Evolutionary conservation across 1,140 invertebrate genomes (phyloP).

Genomic region (Nebria ingens): DNA sequence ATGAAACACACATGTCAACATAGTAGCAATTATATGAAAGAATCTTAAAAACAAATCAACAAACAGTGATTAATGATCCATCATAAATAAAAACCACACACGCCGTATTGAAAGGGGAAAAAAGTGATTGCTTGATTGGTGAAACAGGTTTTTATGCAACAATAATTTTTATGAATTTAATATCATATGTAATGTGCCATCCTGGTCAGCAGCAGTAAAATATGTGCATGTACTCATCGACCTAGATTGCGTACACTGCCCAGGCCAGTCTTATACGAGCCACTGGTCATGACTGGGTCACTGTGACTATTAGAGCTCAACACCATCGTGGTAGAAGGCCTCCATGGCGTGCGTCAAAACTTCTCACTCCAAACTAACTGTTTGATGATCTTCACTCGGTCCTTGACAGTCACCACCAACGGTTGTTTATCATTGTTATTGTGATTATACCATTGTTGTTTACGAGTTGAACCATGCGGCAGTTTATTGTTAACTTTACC

Average conservation of each 20-base stretch:
- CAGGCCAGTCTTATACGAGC: not conserved
- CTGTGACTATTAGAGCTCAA: slow-evolving; percentile 31
- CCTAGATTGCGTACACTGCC: not conserved
- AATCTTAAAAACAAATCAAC: too few species aligned
- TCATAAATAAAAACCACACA: too few species aligned
- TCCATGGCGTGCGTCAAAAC: slow-evolving; percentile 24
- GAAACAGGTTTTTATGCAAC: not conserved
- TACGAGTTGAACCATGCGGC: too few species aligned
- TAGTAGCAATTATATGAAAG: too few species aligned
- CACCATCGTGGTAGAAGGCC: slow-evolving; percentile 32
- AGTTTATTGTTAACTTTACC: too few species aligned
- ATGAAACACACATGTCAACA: too few species aligned
- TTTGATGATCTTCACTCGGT: slow-evolving; percentile 4
- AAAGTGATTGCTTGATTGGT: not conserved
- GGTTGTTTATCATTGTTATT: too few species aligned
- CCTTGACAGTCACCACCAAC: not conserved
- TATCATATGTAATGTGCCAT: not conserved
- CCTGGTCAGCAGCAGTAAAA: not conserved
- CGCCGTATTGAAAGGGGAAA: not conserved
- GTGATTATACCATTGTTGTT: too few species aligned
- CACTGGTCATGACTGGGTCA: slow-evolving; percentile 28
- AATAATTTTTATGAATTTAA: not conserved
- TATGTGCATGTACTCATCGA: not conserved
- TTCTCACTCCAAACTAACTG: too few species aligned
- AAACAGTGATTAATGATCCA: too few species aligned